Evolutionary conservation across 2,797 vertebrate species (phyloP).

Genomic region (Denticeps clupeoides): DNA sequence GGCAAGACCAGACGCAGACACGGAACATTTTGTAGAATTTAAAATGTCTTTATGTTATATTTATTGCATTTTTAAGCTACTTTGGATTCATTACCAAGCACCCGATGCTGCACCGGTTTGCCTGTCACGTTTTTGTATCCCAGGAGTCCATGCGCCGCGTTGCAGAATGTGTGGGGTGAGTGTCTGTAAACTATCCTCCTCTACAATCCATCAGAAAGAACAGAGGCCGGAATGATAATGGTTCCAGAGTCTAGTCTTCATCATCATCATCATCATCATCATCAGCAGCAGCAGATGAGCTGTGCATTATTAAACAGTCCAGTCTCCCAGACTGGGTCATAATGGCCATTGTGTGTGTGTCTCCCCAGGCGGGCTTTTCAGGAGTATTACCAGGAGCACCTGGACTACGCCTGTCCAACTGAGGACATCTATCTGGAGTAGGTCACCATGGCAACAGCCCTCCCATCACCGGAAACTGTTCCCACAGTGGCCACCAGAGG

Average conservation of each 20-base stretch:
- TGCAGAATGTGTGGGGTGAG: constrained; percentile 88
- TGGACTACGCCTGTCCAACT: constrained; percentile 94
- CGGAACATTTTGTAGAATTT: no score
- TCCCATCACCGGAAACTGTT: constrained; percentile 43
- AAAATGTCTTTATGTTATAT: no score
- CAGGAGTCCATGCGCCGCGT: constrained; percentile 94
- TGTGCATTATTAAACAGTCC: not conserved
- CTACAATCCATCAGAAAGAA: not conserved
- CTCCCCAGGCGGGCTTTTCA: constrained; percentile 80
- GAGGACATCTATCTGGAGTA: constrained; percentile 98
- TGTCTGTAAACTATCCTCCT: constrained; percentile 1
- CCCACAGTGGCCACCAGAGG: constrained; percentile 50
- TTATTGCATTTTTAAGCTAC: constrained; percentile 60
- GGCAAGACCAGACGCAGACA: no score
- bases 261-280: not conserved
- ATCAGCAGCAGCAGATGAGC: not conserved
- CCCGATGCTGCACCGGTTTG: constrained; percentile 88
- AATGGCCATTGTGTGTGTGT: constrained; percentile 33
- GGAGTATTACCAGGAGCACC: constrained; percentile 94
- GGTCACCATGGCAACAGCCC: constrained; percentile 39
- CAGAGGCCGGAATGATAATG: not conserved
- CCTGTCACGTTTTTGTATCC: constrained; percentile 97
- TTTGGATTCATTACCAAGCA: constrained; percentile 98
- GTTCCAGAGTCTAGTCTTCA: not conserved
- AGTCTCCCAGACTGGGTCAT: not conserved